Evolutionary conservation across 1,140 invertebrate species (phyloP), one percentile per base, ranked within the genome.

Genomic region (Ephestia elutella): DNA sequence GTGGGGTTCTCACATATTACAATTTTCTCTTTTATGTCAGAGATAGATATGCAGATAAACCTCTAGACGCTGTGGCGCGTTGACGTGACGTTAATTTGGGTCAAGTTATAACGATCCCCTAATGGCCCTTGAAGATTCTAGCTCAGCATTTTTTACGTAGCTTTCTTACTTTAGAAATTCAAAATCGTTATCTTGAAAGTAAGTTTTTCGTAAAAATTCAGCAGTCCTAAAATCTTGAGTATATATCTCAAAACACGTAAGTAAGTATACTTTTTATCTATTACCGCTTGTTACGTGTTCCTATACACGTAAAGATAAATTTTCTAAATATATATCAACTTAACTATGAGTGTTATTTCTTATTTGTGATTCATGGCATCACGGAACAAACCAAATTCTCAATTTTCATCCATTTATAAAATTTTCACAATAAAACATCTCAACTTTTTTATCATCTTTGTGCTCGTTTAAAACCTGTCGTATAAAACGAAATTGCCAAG

Each of bases 91-190:
- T 30, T 15, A 49, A 70, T 63, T 15, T 66, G 35, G 67, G 67
- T 70, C 67, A 66, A 63, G 59, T 54, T 57, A 63, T 61, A 60
- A 51, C 58, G 58, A 25, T 49, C 49, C 18, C 32, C 21, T 53
- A 25, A 53, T 53, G 18, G 48, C 17, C 20, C 51, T 17, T 59
- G 55, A 53, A 54, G 30, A 32, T 50, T 64, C 60, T 60, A 58
- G 55, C 13, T 66, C 66, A 58, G 60, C 66, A 49, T 30, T 60
- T 62, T 63, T 65, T 51, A 63, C 65, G 51, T 32, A 55, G 60
- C 49, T 59, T 48, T 54, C 8, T 49, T 53, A 25, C 38, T 15
- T 15, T 25, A 32, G 30, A 32, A 11, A 5, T 25, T 11, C 20
- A 25, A n/a, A n/a, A n/a, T 5, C 48, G 9, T 17, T 15, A 5